A percentile compares a stretch with the other conserved stretches of the same genome.
Conservation (phyloP, 2,113 vertebrate species). For the Seriola dumerili region DNA sequence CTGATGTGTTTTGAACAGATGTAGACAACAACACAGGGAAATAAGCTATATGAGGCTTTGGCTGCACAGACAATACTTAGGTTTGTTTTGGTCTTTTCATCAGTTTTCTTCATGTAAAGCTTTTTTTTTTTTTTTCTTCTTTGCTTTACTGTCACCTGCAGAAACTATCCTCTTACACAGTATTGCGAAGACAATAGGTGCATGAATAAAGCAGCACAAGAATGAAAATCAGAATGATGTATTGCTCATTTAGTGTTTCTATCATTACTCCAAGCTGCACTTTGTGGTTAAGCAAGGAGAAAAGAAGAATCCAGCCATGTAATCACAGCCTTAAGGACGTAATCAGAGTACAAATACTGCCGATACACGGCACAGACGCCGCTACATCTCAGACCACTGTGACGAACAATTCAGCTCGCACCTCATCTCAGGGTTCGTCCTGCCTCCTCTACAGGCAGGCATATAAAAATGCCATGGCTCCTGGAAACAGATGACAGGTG, state of each 20-base stretch:
- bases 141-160: background rate
- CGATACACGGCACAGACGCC: background rate
- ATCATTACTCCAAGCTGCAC: background rate
- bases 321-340: background rate
- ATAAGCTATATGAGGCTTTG: too few species aligned
- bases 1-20: background rate
- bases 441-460: constrained; percentile 16
- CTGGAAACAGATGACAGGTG: constrained; percentile 60
- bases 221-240: background rate
- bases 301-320: background rate
- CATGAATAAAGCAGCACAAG: constrained; percentile 2
- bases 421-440: constrained; percentile 39
- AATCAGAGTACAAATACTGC: background rate
- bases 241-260: background rate
- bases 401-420: constrained; percentile 14
- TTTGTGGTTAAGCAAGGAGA: background rate
- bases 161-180: background rate
- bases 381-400: background rate
- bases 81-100: too few species aligned
- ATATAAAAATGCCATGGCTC: constrained; percentile 50
- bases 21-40: background rate
- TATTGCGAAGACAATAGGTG: constrained; percentile 10
- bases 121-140: background rate
- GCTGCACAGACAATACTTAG: too few species aligned
- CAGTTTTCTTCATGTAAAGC: background rate